These are phyloP conservation scores for Phylloscopus whistleri DNA, from an alignment of 2,113 vertebrate genomes.

Conservation along the genomic window DNA sequence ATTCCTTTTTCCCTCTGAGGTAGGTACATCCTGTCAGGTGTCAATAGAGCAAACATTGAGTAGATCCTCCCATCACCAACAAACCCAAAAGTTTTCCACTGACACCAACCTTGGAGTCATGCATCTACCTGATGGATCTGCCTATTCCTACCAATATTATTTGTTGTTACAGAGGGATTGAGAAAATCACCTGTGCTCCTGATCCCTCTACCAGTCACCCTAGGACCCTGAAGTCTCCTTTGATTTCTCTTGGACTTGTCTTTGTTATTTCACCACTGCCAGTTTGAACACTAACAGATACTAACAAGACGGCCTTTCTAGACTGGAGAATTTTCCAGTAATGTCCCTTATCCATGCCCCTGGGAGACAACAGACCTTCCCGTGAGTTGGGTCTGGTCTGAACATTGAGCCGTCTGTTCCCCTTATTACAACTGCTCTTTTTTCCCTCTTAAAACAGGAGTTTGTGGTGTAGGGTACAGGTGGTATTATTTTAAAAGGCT, in stretches of 20 bases:
- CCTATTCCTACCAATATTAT: not conserved
- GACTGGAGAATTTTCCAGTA: not conserved
- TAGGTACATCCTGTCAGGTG: accelerated
- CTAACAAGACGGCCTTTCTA: not conserved
- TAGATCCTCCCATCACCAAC: not conserved
- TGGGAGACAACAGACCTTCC: not conserved
- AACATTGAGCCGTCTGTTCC: accelerated
- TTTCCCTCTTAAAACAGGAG: not conserved
- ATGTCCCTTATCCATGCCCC: no score
- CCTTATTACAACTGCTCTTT: no score
- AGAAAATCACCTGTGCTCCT: not conserved
- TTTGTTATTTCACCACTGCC: not conserved
- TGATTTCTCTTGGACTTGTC: not conserved
- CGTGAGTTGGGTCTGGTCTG: not conserved
- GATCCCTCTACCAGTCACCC: not conserved
- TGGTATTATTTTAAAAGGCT: not conserved
- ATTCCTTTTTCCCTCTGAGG: not conserved
- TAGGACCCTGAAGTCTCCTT: not conserved
- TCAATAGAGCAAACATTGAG: not conserved
- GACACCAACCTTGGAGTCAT: not conserved
- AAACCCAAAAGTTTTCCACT: not conserved
- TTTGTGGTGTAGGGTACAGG: not conserved
- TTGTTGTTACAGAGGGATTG: no score
- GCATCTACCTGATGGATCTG: no score
- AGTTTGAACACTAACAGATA: not conserved